These are phyloP conservation scores for Nephrotoma appendiculata DNA, from an alignment of 2,888 invertebrate species.

Conservation along the genomic window DNA sequence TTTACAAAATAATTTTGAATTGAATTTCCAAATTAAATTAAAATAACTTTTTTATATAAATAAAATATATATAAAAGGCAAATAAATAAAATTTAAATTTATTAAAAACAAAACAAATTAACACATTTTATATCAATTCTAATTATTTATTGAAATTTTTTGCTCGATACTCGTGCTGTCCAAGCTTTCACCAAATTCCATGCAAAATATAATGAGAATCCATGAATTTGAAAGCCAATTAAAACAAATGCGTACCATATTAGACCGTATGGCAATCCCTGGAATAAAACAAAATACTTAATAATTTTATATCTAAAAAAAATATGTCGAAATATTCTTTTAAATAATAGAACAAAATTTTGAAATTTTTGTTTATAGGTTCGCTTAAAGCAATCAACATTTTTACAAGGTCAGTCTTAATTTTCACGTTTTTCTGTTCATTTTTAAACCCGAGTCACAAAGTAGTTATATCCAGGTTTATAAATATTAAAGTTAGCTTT, in stretches of 20 bases:
- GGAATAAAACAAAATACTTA: constrained; percentile 12
- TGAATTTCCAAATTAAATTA: background rate
- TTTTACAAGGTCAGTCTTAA: too few relatives aligned
- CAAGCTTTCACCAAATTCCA: constrained; percentile 70
- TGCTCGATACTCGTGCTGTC: constrained; percentile 56
- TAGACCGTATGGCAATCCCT: constrained; percentile 82
- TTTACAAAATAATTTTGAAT: background rate
- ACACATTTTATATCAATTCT: background rate
- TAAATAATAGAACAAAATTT: too few relatives aligned
- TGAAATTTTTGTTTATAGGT: too few relatives aligned
- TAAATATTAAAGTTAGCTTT: too few relatives aligned
- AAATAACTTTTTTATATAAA: background rate
- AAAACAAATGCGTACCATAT: constrained; percentile 87
- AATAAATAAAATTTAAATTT: background rate
- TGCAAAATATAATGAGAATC: constrained; percentile 73
- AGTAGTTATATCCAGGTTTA: too few relatives aligned
- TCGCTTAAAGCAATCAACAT: too few relatives aligned
- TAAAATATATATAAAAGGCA: background rate
- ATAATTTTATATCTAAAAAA: background rate
- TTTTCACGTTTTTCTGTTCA: too few relatives aligned
- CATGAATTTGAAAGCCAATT: constrained; percentile 75
- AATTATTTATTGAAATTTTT: constrained; percentile 47
- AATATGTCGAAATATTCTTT: too few relatives aligned
- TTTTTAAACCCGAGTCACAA: too few relatives aligned
- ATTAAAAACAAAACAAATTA: background rate